Conservation (phyloP, 2,888 invertebrate species). For the Chrysomela aeneicollis region DNA sequence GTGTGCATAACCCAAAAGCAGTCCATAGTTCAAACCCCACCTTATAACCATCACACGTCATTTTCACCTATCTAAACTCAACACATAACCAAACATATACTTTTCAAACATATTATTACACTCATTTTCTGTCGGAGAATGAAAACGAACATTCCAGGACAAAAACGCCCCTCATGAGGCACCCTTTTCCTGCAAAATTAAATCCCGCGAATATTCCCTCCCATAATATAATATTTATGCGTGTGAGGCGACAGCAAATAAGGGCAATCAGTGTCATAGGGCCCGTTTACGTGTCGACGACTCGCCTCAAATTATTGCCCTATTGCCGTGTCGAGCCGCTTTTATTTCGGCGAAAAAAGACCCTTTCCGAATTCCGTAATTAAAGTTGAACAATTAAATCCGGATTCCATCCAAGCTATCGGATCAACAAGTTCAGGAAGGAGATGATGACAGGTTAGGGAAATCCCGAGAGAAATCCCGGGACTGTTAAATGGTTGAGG, state of each 20-base stretch:
- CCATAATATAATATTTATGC: slow-evolving; percentile 1
- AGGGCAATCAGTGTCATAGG: slow-evolving; percentile 27
- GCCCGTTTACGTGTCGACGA: slow-evolving; percentile 13
- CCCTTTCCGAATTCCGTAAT: background rate
- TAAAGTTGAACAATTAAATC: slow-evolving; percentile 4
- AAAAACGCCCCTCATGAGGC: background rate
- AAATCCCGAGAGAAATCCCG: no score
- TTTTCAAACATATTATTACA: no score
- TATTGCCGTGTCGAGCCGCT: slow-evolving; percentile 6
- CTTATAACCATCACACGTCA: no score
- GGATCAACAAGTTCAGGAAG: background rate
- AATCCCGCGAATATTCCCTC: slow-evolving; percentile 3
- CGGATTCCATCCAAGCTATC: background rate
- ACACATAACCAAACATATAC: no score
- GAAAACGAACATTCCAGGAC: background rate
- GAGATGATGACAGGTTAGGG: background rate
- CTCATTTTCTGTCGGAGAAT: background rate
- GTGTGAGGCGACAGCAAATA: slow-evolving; percentile 26
- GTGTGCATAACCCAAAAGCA: no score
- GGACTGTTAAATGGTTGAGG: no score
- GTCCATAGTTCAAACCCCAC: no score
- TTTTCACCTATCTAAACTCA: no score
- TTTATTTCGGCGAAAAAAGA: slow-evolving; percentile 4
- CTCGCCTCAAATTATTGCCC: slow-evolving; percentile 12
- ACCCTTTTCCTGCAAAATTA: background rate